These are phyloP conservation scores for Hestina assimilis DNA, from an alignment of 1,140 invertebrate genomes.

Conservation along the genomic window DNA sequence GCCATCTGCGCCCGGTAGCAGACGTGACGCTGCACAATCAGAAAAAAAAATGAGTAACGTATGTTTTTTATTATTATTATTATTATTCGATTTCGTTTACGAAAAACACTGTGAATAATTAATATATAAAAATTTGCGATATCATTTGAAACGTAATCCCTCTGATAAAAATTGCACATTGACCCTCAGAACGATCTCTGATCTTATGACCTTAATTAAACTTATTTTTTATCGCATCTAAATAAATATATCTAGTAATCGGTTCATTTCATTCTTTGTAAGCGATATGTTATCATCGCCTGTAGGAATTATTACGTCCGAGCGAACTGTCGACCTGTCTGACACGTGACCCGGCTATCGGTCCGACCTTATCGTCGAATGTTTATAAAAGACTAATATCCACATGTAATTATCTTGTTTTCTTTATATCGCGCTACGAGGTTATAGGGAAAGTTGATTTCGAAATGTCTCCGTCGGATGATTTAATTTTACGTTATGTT, in stretches of 20 bases:
- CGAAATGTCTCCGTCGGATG: background rate
- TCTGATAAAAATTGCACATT: constrained; percentile 18
- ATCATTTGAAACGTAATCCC: constrained; percentile 1
- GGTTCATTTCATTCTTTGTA: background rate
- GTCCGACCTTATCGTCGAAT: constrained; percentile 5
- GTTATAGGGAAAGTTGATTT: constrained; percentile 16
- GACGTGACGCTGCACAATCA: no score
- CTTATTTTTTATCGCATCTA: constrained; percentile 13
- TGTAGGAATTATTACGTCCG: constrained; percentile 13
- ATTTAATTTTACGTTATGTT: background rate
- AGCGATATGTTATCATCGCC: background rate
- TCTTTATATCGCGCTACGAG: constrained; percentile 6
- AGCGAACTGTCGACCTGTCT: background rate
- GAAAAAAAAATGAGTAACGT: no score
- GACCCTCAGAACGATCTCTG: constrained; percentile 1
- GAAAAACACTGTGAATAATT: no score
- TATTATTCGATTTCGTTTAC: no score
- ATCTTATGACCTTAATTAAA: constrained; percentile 11
- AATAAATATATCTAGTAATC: constrained; percentile 1
- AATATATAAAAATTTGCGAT: no score
- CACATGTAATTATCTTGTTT: constrained; percentile 14
- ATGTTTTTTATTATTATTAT: no score
- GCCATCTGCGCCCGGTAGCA: no score
- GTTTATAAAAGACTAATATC: constrained; percentile 12
- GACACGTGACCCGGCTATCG: constrained; percentile 6